phyloP scores from a whole-genome alignment of 2,113 vertebrate species.

The Garra rufa region DNA sequence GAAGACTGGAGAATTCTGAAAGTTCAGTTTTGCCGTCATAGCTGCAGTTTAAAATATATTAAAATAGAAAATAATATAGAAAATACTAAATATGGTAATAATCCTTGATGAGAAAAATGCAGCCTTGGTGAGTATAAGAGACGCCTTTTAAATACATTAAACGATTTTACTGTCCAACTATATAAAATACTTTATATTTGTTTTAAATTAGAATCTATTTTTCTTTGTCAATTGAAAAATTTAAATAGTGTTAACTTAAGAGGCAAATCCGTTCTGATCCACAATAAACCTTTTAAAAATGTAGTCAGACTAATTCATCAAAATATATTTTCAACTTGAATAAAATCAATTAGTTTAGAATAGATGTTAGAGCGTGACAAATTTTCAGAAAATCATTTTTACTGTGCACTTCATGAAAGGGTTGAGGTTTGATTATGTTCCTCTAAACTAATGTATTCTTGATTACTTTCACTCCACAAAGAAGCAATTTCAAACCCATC shows the following conservation, averaged over 20 bases:
- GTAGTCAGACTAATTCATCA: neutral
- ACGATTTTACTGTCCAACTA: no score
- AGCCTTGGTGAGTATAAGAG: no score
- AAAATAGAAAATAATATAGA: neutral
- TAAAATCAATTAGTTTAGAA: neutral
- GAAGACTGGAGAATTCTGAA: no score
- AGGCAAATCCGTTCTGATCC: neutral
- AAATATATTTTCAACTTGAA: neutral
- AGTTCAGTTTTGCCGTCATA: no score
- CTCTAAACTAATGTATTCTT: neutral
- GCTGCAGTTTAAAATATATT: neutral
- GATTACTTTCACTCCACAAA: neutral
- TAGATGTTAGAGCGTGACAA: neutral
- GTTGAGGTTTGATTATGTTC: neutral
- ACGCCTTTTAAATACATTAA: no score
- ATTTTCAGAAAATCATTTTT: neutral
- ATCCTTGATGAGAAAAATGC: neutral
- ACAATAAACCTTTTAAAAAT: neutral
- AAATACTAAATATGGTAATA: no score
- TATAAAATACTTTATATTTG: no score
- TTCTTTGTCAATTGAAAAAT: neutral
- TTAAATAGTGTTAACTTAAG: neutral
- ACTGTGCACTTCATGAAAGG: neutral
- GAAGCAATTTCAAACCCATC: neutral
- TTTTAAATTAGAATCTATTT: no score